Conservation (phyloP, 2,113 vertebrate species). For the Phalacrocorax aristotelis region DNA sequence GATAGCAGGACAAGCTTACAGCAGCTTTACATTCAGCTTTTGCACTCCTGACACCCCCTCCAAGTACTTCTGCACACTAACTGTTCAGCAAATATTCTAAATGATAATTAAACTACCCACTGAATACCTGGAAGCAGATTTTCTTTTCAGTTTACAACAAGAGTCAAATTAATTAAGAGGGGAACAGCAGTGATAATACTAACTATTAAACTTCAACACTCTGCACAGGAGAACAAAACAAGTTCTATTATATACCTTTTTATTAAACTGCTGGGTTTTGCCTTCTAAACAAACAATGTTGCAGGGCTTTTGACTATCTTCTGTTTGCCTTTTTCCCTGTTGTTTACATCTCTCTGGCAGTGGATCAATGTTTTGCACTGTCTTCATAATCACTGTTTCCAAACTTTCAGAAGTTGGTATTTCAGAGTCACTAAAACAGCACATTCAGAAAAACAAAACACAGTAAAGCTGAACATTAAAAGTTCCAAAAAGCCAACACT, state of each 20-base stretch:
- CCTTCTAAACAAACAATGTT: neutral
- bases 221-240: neutral
- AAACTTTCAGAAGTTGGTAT: constrained; percentile 49
- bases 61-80: neutral
- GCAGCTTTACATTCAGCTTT: neutral
- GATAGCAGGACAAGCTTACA: neutral
- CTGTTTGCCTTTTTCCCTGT: constrained; percentile 30
- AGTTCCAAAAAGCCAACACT: neutral
- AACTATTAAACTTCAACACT: neutral
- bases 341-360: constrained; percentile 33
- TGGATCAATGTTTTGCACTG: constrained; percentile 34
- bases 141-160: neutral
- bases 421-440: constrained; percentile 69
- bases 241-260: constrained; percentile 47
- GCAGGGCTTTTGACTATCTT: constrained; percentile 10
- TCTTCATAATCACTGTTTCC: constrained; percentile 57
- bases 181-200: neutral
- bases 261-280: neutral
- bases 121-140: neutral
- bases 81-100: neutral
- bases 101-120: neutral
- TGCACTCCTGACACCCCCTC: neutral
- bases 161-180: neutral
- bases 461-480: neutral
- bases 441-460: neutral